These are phyloP conservation scores for Alcis repandata DNA, from an alignment of 2,888 invertebrate species.

Conservation along the genomic window DNA sequence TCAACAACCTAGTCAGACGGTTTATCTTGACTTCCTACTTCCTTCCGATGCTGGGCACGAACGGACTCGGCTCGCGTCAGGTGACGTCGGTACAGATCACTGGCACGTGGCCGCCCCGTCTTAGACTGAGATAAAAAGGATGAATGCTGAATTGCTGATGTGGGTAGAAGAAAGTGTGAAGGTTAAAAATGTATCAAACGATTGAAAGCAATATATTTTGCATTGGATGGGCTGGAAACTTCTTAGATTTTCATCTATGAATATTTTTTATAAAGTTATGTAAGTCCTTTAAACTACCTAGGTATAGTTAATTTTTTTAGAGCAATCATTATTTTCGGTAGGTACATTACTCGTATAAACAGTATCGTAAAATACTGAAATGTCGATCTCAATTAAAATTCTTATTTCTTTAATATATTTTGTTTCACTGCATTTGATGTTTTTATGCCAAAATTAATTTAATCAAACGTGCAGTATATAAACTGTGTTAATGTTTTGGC, in stretches of 20 bases:
- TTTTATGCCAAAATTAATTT: conserved; percentile 5
- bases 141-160: conserved; percentile 24
- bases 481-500: conserved; percentile 26
- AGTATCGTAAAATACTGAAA: too few species aligned
- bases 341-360: too few species aligned
- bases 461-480: conserved; percentile 18
- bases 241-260: too few species aligned
- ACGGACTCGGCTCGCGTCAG: conserved; percentile 61
- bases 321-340: too few species aligned
- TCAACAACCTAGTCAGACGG: neutral
- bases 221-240: neutral
- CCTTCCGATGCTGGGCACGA: conserved; percentile 64
- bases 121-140: conserved; percentile 43
- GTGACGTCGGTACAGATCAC: conserved; percentile 77
- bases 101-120: conserved; percentile 62
- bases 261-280: neutral
- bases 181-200: neutral
- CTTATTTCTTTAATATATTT: neutral
- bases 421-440: neutral
- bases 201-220: neutral
- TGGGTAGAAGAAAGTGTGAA: conserved; percentile 9
- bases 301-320: too few species aligned
- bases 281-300: neutral
- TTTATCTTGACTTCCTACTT: conserved; percentile 25
- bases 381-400: too few species aligned